Conservation (phyloP, 1,140 invertebrate genomes). For the Brachionus calyciflorus region DNA sequence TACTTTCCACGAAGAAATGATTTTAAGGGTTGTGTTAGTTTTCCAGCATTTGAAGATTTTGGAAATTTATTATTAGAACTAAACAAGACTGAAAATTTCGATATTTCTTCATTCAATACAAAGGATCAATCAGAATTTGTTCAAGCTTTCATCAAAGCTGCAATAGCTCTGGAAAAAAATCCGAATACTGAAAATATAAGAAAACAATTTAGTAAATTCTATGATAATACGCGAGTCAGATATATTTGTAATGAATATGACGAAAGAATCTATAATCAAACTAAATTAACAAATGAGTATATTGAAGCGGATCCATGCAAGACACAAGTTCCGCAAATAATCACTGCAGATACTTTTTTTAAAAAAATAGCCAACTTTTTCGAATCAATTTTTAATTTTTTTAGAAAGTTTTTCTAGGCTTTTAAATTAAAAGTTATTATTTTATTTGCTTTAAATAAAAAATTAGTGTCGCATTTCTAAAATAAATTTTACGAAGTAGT, state of each 20-base stretch:
- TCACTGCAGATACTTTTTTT: not conserved
- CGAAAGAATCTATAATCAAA: not conserved
- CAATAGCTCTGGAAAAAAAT: not conserved
- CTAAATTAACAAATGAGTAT: not conserved
- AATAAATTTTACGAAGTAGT: too few relatives aligned
- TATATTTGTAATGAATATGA: not conserved
- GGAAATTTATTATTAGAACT: not conserved
- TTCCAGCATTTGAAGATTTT: slow-evolving; percentile 2
- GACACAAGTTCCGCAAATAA: too few relatives aligned
- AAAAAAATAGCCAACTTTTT: not conserved
- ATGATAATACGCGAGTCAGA: not conserved
- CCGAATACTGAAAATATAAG: not conserved
- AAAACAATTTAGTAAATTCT: not conserved
- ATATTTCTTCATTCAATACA: not conserved
- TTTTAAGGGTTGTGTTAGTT: slow-evolving; percentile 6
- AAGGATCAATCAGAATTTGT: not conserved
- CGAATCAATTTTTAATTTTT: slow-evolving; percentile 1
- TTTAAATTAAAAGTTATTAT: too few relatives aligned
- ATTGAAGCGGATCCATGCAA: slow-evolving; percentile 6
- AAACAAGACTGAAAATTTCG: not conserved
- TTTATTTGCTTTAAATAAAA: too few relatives aligned
- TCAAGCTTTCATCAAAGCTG: not conserved
- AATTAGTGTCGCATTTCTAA: too few relatives aligned
- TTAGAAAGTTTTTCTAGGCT: not conserved
- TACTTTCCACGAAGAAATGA: slow-evolving; percentile 7